Evolutionary conservation across 2,113 vertebrate species (phyloP).

Genomic region (Pelmatolapia mariae): DNA sequence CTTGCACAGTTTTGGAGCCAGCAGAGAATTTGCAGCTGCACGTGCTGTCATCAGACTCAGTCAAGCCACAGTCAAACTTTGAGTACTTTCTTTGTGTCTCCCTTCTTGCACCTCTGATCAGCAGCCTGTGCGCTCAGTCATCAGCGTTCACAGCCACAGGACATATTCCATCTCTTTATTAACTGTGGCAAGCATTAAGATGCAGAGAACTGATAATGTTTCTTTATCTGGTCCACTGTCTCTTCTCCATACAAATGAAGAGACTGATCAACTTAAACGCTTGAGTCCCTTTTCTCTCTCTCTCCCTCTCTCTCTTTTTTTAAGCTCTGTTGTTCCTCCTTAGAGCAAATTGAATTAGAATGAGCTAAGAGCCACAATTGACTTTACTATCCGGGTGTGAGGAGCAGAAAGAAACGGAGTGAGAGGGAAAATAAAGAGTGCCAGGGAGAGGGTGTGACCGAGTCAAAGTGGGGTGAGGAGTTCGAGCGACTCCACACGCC

Average conservation of each 20-base stretch:
- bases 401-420: neutral
- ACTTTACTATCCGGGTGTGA: conserved; percentile 11
- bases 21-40: neutral
- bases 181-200: conserved; percentile 52
- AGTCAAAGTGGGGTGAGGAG: conserved; percentile 58
- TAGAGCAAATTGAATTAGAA: conserved; percentile 65
- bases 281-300: neutral
- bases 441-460: conserved; percentile 32
- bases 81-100: neutral
- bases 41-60: neutral
- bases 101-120: neutral
- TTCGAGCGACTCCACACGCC: conserved; percentile 18
- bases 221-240: conserved; percentile 42
- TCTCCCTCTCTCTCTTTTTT: neutral
- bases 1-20: neutral
- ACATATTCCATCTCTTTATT: conserved; percentile 53
- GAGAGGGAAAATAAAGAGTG: conserved; percentile 16
- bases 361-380: conserved; percentile 51
- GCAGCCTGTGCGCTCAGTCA: neutral
- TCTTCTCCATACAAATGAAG: conserved; percentile 44
- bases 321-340: conserved; percentile 37
- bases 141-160: conserved; percentile 18
- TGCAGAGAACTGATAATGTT: conserved; percentile 46
- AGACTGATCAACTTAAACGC: conserved; percentile 54
- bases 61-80: neutral